phyloP scores from a whole-genome alignment of 92 coral and sea anemone genomes.

The Palythoa caribaeorum region DNA sequence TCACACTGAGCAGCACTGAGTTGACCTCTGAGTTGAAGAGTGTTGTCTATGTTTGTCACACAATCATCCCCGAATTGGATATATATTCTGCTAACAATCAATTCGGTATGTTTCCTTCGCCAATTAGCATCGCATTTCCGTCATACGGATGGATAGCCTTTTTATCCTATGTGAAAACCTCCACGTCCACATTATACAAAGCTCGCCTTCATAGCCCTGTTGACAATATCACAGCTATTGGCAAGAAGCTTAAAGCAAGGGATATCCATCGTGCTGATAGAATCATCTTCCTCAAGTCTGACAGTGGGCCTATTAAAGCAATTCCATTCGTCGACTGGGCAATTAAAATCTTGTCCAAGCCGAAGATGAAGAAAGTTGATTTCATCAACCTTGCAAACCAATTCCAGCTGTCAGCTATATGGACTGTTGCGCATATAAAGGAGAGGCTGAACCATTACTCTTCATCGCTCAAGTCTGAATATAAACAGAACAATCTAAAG shows the following conservation, averaged over 20 bases:
- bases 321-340: slow-evolving; percentile 48
- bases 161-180: slow-evolving; percentile 58
- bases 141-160: slow-evolving; percentile 69
- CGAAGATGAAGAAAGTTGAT: slow-evolving; percentile 50
- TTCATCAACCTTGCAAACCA: slow-evolving; percentile 27
- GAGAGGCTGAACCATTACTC: slow-evolving; percentile 31
- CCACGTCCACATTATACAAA: slow-evolving; percentile 60
- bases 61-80: slow-evolving; percentile 75
- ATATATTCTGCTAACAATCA: slow-evolving; percentile 71
- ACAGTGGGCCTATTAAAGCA: slow-evolving; percentile 66
- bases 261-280: slow-evolving; percentile 56
- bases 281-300: slow-evolving; percentile 57
- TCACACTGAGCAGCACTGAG: slow-evolving; percentile 52
- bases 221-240: slow-evolving; percentile 55
- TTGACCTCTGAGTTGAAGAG: slow-evolving; percentile 56
- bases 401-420: neutral
- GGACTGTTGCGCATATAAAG: slow-evolving; percentile 53
- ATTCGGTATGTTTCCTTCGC: slow-evolving; percentile 71
- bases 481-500: slow-evolving; percentile 5
- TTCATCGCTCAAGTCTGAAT: slow-evolving; percentile 14
- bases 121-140: slow-evolving; percentile 67
- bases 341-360: neutral
- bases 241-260: slow-evolving; percentile 54
- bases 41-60: slow-evolving; percentile 72
- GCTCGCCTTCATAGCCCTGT: slow-evolving; percentile 69